Evolutionary conservation across 2,797 vertebrate species (phyloP).

Genomic region (Poecile montanus): DNA sequence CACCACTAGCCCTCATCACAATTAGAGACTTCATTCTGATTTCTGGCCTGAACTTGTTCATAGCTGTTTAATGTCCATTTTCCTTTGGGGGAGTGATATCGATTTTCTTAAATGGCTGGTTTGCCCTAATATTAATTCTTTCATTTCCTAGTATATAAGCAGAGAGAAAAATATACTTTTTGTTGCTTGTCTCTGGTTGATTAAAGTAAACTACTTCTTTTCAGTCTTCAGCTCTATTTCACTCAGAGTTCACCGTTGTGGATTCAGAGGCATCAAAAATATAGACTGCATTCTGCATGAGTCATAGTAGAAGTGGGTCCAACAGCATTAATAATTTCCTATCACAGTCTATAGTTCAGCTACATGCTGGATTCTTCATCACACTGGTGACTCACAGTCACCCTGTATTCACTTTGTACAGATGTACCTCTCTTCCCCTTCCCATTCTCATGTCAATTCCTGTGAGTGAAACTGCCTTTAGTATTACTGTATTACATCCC

Average conservation of each 20-base stretch:
- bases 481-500: not conserved
- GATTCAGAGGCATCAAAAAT: not conserved
- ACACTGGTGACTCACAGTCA: not conserved
- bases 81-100: not conserved
- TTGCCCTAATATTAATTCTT: not conserved
- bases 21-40: not conserved
- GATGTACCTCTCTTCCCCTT: not conserved
- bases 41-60: not conserved
- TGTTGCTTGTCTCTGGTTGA: not conserved
- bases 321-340: conserved; percentile 29
- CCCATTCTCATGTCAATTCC: not conserved
- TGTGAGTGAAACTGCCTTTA: not conserved
- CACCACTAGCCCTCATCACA: not conserved
- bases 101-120: not conserved
- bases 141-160: not conserved
- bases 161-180: not conserved
- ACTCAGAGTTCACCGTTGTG: not conserved
- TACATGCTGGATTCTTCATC: not conserved
- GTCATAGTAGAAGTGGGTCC: not conserved
- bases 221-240: not conserved
- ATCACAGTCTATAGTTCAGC: not conserved
- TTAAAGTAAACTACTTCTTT: not conserved
- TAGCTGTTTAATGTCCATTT: not conserved
- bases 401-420: not conserved
- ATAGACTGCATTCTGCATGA: not conserved